Conservation (phyloP, 2,113 vertebrate species). For the Gavia stellata region DNA sequence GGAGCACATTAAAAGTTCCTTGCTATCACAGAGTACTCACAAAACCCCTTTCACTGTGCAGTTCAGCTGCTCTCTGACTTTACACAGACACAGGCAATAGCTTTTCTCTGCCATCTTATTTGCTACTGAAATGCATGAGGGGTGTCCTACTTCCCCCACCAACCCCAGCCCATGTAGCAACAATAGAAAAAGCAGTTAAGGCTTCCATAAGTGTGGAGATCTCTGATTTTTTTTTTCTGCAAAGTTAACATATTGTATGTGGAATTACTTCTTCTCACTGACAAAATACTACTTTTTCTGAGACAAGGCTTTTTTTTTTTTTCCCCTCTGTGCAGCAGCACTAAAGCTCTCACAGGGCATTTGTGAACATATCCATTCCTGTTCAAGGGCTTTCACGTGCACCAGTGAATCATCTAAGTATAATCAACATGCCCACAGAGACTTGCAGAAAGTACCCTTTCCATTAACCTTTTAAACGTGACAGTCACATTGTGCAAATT, state of each 20-base stretch:
- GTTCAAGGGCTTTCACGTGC: not conserved
- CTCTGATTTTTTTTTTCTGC: not conserved
- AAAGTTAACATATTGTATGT: not conserved
- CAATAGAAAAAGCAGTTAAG: not conserved
- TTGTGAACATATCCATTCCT: not conserved
- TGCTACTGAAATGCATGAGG: not conserved
- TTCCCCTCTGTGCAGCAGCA: not conserved
- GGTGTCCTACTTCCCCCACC: not conserved
- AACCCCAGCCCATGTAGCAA: not conserved
- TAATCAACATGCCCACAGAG: not conserved
- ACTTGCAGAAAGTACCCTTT: not conserved
- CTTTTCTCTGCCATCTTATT: not conserved
- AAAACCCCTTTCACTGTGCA: not conserved
- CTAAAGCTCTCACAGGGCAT: not conserved
- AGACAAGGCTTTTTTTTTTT: not conserved
- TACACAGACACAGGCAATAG: not conserved
- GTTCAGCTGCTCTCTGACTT: not conserved
- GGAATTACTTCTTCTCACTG: not conserved
- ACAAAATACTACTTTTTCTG: not conserved
- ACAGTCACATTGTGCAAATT: not conserved
- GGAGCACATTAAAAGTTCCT: not conserved
- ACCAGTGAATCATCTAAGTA: not conserved
- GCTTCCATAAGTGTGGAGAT: not conserved
- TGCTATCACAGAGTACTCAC: not conserved
- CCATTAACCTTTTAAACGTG: conserved; percentile 32